These are phyloP conservation scores for Exephanes ischioxanthus DNA, from an alignment of 2,888 invertebrate species.

Conservation along the genomic window DNA sequence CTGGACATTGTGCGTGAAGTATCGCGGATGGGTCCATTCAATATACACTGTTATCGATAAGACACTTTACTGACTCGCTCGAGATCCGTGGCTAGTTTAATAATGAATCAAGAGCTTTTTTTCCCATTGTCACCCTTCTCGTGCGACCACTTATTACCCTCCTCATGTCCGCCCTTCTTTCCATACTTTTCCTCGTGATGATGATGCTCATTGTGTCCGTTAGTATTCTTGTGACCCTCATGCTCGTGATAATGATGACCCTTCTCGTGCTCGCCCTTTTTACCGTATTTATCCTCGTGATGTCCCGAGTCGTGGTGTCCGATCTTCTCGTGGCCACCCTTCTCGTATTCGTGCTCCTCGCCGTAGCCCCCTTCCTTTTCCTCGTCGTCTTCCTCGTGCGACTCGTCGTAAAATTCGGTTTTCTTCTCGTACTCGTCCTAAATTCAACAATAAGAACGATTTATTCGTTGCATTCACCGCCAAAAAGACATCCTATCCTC, in stretches of 20 bases:
- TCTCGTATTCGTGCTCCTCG: constrained; percentile 86
- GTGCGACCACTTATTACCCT: constrained; percentile 88
- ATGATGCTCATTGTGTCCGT: constrained; percentile 87
- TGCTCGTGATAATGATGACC: constrained; percentile 86
- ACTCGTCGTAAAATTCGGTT: constrained; percentile 91
- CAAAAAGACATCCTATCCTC: background rate
- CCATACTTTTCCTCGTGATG: constrained; percentile 85
- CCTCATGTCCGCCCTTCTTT: constrained; percentile 85
- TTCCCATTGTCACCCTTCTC: constrained; percentile 83
- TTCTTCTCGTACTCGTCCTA: constrained; percentile 91
- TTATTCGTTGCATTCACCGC: background rate
- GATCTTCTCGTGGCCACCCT: constrained; percentile 88
- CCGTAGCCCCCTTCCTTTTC: constrained; percentile 89
- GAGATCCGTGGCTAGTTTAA: constrained; percentile 30
- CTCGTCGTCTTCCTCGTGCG: constrained; percentile 89
- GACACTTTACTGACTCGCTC: constrained; percentile 8
- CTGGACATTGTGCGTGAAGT: constrained; percentile 3
- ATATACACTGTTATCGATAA: constrained; percentile 29
- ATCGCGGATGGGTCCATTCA: constrained; percentile 42
- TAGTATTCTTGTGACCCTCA: constrained; percentile 87
- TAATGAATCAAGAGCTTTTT: constrained; percentile 49
- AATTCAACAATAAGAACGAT: constrained; percentile 47
- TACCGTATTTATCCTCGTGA: constrained; percentile 86
- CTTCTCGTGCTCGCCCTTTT: constrained; percentile 87
- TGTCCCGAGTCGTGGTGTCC: constrained; percentile 86